A percentile compares a stretch with the other conserved stretches of the same genome.
phyloP scores from a whole-genome alignment of 2,113 vertebrate species.

The Protobothrops flavoviridis region DNA sequence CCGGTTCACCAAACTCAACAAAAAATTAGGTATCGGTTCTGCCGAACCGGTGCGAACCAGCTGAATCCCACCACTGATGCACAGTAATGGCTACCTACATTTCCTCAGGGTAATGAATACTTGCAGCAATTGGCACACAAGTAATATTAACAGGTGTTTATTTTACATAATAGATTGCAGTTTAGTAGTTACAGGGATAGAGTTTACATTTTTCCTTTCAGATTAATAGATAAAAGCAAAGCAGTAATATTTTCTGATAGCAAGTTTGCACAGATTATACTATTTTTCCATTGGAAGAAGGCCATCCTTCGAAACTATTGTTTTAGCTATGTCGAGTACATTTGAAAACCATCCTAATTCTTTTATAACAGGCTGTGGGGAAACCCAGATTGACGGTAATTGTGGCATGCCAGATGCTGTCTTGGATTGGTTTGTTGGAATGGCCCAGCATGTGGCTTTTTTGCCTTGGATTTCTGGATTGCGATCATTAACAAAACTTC shows the following conservation, averaged over 20 bases:
- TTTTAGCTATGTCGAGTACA: not conserved
- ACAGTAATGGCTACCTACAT: not conserved
- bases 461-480: conserved; percentile 27
- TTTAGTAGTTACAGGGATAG: fast-evolving
- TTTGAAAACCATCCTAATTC: conserved; percentile 49
- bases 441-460: conserved; percentile 26
- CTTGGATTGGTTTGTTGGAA: not conserved
- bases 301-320: not conserved
- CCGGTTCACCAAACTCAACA: too few relatives aligned
- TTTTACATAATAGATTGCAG: not conserved
- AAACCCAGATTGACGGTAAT: conserved; percentile 64
- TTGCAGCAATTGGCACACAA: fast-evolving
- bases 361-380: conserved; percentile 63
- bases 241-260: not conserved
- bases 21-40: too few relatives aligned
- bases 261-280: not conserved
- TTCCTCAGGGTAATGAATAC: not conserved
- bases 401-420: conserved; percentile 10
- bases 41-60: too few relatives aligned
- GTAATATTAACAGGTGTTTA: fast-evolving
- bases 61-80: not conserved
- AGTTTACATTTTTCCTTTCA: not conserved
- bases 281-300: not conserved
- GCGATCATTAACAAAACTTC: conserved; percentile 20
- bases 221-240: not conserved